Percentiles rank a stretch among this genome's conserved stretches.
Conservation (phyloP, 2,113 vertebrate species). For the Gobio gobio region DNA sequence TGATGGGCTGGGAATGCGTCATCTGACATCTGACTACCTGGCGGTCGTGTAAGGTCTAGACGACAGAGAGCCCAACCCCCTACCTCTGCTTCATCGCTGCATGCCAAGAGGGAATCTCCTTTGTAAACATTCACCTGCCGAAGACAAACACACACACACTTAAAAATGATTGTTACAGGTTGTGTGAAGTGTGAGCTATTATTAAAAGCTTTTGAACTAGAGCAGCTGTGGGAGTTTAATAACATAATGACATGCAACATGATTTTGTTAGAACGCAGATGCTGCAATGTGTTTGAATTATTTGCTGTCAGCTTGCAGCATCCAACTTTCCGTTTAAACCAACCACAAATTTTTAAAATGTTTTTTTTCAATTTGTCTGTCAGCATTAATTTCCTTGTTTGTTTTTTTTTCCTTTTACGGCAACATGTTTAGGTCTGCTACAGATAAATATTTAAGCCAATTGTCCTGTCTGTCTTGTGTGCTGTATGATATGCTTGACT, state of each 20-base stretch:
- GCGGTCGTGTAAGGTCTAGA: conserved; percentile 51
- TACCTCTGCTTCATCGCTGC: conserved; percentile 38
- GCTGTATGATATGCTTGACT: conserved; percentile 52
- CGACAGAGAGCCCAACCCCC: neutral
- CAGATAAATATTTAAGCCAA: conserved; percentile 64
- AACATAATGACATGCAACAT: conserved; percentile 17
- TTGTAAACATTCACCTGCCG: conserved; percentile 55
- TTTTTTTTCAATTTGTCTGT: conserved; percentile 40
- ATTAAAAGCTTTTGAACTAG: conserved; percentile 5
- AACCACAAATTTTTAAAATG: neutral
- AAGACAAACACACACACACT: neutral
- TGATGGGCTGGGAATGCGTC: conserved; percentile 58
- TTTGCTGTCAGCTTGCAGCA: neutral
- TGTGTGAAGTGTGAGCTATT: neutral
- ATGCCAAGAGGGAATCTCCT: conserved; percentile 27
- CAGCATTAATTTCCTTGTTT: conserved; percentile 41
- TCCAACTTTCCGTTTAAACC: neutral
- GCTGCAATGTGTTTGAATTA: neutral
- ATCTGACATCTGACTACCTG: conserved; percentile 60
- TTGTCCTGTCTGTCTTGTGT: conserved; percentile 64
- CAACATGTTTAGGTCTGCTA: conserved; percentile 56
- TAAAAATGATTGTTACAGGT: neutral
- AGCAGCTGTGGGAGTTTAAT: neutral
- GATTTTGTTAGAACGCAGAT: neutral
- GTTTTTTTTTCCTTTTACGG: conserved; percentile 56